phyloP scores from a whole-genome alignment of 2,113 vertebrate genomes.

The Recurvirostra avosetta region DNA sequence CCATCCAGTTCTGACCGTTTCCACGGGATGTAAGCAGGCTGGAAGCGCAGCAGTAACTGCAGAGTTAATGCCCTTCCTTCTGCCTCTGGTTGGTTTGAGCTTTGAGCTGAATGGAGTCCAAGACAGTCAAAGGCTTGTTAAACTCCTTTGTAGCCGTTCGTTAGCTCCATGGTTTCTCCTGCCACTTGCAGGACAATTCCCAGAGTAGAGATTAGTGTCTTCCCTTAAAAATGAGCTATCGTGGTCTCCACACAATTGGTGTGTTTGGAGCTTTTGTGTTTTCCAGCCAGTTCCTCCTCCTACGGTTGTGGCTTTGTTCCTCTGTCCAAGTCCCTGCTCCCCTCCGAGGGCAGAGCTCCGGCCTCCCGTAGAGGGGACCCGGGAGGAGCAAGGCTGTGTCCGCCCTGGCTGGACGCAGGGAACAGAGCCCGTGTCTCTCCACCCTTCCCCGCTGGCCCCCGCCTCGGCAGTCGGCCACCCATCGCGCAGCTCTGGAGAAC shows the following conservation, averaged over 20 bases:
- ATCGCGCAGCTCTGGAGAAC: fast-evolving
- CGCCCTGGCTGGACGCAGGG: not conserved
- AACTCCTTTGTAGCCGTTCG: not conserved
- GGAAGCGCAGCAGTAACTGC: not conserved
- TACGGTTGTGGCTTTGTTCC: slow-evolving; percentile 6
- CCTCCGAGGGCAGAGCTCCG: not conserved
- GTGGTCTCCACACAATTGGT: not conserved
- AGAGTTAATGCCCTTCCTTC: not conserved
- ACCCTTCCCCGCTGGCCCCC: not conserved
- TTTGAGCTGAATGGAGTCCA: not conserved
- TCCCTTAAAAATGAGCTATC: not conserved
- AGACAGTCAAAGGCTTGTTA: not conserved
- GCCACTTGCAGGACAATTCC: not conserved
- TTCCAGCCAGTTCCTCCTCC: not conserved
- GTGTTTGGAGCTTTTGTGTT: slow-evolving; percentile 15
- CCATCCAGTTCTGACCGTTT: not conserved
- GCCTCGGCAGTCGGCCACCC: not conserved
- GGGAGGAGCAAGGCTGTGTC: not conserved
- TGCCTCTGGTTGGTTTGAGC: not conserved
- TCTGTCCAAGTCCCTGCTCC: not conserved
- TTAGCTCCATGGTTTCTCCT: not conserved
- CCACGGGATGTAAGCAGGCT: not conserved
- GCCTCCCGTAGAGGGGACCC: not conserved
- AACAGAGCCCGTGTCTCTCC: not conserved
- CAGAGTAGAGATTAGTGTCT: not conserved